Evolutionary conservation across 2,888 invertebrate species (phyloP), one percentile per base, ranked within the genome.

Genomic region (Synanthedon andrenaeformis): DNA sequence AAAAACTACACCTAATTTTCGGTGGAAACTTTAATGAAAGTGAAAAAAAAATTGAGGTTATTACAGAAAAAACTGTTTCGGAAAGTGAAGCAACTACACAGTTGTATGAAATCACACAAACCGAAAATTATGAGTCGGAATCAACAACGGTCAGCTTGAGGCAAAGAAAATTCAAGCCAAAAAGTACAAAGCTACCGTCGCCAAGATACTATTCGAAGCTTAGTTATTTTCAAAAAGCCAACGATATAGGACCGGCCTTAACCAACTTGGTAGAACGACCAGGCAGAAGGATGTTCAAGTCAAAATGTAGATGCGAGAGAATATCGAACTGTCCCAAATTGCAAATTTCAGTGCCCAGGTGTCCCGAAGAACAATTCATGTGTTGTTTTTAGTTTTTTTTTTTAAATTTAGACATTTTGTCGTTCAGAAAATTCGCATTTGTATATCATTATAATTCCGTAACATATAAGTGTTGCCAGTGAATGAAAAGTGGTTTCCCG

Each of bases 261-360:
- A 71, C 65, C 13, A 87, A 85, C 56, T 62, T 75, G n/a, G 59
- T 87, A 8, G 72, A 77, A 2, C 66, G 64, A 12, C 52, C 64
- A 0, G 68, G 72, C 0, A 78, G 71, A 51, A 73, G 83, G 55
- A 70, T 62, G 52, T 89, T 79, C 55, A 66, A 69, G 49, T 86
- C 86, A 0, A 67, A 69, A n/a, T 89, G 88, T 56, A 64, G 84
- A 1, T 89, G 88, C 55, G 84, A 80, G 54, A 85, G 76, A 58
- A 87, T 89, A 19, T 83, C 80, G 74, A 88, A 89, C 58, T 89
- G 88, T 61, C 81, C 82, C 0, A 88, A 85, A 54, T 57, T 89
- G 13, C 89, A 89, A 61, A 83, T 89, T 4, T 74, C 79, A 1
- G 82, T 88, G 14, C 81, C 83, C 2, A 63, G 88, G 45, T 89